These are phyloP conservation scores for Archips crataeganus DNA, from an alignment of 2,888 invertebrate species.

Conservation along the genomic window DNA sequence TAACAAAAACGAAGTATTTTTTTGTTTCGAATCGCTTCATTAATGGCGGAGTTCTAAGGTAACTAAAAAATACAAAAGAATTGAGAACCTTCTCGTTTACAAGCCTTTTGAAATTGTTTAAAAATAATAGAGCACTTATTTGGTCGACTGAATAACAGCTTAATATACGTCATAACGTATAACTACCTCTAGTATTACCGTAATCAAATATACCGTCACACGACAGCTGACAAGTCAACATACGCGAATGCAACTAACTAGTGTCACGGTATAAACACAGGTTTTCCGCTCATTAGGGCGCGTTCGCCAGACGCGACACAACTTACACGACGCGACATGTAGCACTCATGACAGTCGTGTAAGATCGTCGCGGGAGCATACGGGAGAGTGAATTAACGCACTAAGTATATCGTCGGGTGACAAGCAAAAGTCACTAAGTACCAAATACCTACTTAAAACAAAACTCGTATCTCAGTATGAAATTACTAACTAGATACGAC, in stretches of 20 bases:
- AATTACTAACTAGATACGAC: no score
- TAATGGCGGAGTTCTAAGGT: no score
- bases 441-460: no score
- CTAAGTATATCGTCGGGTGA: no score
- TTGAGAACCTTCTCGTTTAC: no score
- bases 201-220: background rate
- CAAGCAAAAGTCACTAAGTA: no score
- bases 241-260: background rate
- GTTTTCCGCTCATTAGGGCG: slow-evolving; percentile 29
- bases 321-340: slow-evolving; percentile 25
- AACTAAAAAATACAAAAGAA: no score
- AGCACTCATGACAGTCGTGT: slow-evolving; percentile 29
- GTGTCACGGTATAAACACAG: slow-evolving; percentile 19
- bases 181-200: background rate
- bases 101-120: no score
- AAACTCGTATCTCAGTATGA: no score
- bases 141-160: no score
- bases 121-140: background rate
- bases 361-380: slow-evolving; percentile 18
- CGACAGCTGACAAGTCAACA: background rate
- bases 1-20: no score
- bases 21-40: no score
- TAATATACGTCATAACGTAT: background rate
- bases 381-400: background rate
- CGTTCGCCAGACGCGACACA: slow-evolving; percentile 8